Conservation (phyloP, 1,140 invertebrate genomes). For the Drosophila eugracilis region DNA sequence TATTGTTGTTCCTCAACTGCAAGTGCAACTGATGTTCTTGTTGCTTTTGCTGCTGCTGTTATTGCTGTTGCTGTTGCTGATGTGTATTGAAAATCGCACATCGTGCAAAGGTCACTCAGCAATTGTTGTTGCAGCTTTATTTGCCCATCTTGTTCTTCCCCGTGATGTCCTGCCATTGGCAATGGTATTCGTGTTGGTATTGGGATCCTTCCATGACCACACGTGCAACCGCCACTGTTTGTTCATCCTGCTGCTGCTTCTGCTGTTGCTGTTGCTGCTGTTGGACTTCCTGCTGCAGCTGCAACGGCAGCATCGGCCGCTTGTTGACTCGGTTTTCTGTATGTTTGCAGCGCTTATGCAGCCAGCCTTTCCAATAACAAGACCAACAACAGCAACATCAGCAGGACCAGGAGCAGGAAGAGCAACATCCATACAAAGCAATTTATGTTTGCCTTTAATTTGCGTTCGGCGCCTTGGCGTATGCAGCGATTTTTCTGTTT, state of each 20-base stretch:
- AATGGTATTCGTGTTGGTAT: slow-evolving; percentile 31
- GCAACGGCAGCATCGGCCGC: slow-evolving; percentile 37
- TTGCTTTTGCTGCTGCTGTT: background rate
- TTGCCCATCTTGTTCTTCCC: slow-evolving; percentile 53
- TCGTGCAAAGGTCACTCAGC: slow-evolving; percentile 72
- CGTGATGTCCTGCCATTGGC: slow-evolving; percentile 33
- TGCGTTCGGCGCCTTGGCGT: slow-evolving; percentile 70
- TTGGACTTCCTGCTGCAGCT: slow-evolving; percentile 12
- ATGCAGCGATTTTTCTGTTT: slow-evolving; percentile 60
- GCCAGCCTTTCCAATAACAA: slow-evolving; percentile 31
- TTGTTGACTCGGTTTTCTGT: slow-evolving; percentile 61
- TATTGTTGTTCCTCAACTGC: slow-evolving; percentile 59
- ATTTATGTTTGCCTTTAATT: slow-evolving; percentile 75
- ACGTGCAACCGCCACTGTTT: slow-evolving; percentile 49
- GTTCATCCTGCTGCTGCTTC: slow-evolving; percentile 41
- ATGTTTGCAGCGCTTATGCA: slow-evolving; percentile 74
- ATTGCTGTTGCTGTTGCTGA: background rate
- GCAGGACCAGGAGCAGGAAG: background rate
- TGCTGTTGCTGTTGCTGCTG: slow-evolving; percentile 21
- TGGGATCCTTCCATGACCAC: slow-evolving; percentile 42
- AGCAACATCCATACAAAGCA: slow-evolving; percentile 29
- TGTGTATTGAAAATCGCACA: slow-evolving; percentile 37
- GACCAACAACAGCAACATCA: slow-evolving; percentile 32
- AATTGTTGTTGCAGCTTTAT: slow-evolving; percentile 68
- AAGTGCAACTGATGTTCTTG: slow-evolving; percentile 22